phyloP scores from a whole-genome alignment of 2,113 vertebrate genomes.

The human region DNA sequence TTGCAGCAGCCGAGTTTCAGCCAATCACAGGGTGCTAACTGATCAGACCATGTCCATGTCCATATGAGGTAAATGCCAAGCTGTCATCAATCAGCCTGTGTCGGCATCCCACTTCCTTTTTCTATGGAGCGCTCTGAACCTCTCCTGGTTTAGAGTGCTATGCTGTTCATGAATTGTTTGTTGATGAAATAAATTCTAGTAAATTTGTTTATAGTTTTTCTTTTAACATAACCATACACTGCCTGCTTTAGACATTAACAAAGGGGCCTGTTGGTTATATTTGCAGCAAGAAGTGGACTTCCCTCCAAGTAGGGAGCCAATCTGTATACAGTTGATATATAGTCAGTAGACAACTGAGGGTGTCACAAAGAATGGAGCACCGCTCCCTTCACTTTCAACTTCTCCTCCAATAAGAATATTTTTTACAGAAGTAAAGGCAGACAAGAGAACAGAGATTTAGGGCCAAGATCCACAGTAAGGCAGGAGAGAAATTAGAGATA shows the following conservation, averaged over 20 bases:
- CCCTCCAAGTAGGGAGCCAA: no score
- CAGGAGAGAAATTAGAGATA: not conserved
- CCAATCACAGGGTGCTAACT: not conserved
- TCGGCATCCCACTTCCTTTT: not conserved
- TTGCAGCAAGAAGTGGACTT: not conserved
- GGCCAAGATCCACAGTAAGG: not conserved
- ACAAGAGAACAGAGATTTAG: fast-evolving
- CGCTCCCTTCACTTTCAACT: not conserved
- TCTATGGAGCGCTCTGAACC: not conserved
- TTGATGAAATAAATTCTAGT: not conserved
- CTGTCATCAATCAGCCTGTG: not conserved
- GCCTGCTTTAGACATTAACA: not conserved
- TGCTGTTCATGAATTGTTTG: not conserved
- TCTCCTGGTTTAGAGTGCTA: not conserved
- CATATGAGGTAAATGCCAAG: not conserved
- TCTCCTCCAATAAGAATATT: not conserved
- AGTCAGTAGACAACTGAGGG: not conserved
- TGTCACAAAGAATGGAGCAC: no score
- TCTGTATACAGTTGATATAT: no score
- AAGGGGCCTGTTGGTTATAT: fast-evolving
- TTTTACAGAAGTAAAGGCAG: not conserved
- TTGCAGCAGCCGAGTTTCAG: not conserved
- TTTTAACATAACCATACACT: not conserved
- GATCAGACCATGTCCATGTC: not conserved
- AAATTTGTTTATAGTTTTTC: not conserved